phyloP scores from a whole-genome alignment of 2,888 invertebrate species.

The Morinoia aosen region DNA sequence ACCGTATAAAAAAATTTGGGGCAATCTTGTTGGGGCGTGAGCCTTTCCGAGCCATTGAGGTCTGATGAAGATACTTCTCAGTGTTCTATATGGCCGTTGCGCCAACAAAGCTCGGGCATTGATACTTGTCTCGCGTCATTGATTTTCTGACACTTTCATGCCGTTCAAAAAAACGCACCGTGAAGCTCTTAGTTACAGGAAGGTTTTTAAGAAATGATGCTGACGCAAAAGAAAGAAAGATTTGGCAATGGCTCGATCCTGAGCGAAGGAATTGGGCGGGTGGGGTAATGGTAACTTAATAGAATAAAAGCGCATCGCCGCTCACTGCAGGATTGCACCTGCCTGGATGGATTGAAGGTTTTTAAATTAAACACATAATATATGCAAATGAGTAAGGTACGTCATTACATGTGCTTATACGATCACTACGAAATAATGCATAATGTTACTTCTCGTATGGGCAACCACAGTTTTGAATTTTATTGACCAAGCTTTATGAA shows the following conservation, averaged over 20 bases:
- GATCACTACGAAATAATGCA: not conserved
- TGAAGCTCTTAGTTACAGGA: conserved; percentile 24
- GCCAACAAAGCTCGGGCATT: conserved; percentile 35
- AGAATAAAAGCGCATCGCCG: not conserved
- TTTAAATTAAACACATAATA: not conserved
- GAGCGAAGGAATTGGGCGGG: not conserved
- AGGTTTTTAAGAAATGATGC: not conserved
- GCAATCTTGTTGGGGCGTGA: not conserved
- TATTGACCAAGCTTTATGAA: too few species aligned
- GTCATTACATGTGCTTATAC: not conserved
- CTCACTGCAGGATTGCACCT: not conserved
- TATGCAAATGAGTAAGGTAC: not conserved
- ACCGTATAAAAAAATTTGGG: not conserved
- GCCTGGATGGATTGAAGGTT: not conserved
- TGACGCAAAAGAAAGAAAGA: not conserved
- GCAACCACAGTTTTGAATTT: too few species aligned
- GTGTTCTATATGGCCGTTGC: not conserved
- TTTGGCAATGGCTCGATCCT: not conserved
- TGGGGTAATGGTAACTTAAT: not conserved
- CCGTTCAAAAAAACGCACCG: not conserved
- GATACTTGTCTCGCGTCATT: conserved; percentile 51
- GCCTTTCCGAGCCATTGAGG: conserved; percentile 46
- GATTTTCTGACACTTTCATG: conserved; percentile 22
- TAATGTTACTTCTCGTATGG: too few species aligned
- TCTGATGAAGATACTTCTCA: conserved; percentile 28